A percentile compares a stretch with the other conserved stretches of the same genome.
Conservation (phyloP, 2,113 vertebrate species). For the Triplophysa tibetana region DNA sequence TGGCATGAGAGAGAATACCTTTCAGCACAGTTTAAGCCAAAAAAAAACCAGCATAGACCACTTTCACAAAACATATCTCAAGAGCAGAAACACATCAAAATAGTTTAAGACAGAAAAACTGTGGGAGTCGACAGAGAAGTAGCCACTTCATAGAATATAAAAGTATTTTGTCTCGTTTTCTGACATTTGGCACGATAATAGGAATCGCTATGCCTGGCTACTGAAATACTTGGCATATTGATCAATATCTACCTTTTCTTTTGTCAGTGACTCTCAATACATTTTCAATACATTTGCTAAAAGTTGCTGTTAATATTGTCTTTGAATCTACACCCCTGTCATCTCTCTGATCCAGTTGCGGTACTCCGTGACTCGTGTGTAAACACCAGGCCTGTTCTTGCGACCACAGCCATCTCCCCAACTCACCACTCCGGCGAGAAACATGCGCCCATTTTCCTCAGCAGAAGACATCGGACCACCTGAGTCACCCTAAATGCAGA, state of each 20-base stretch:
- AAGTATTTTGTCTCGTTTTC: neutral
- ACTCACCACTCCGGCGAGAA: conserved; percentile 90
- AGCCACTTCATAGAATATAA: neutral
- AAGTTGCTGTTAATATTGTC: too few species aligned
- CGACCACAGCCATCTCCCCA: conserved; percentile 94
- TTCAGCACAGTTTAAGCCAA: neutral
- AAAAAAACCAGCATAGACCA: neutral
- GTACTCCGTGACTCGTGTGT: conserved; percentile 79
- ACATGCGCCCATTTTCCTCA: conserved; percentile 68
- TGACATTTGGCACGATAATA: neutral
- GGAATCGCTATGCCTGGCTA: neutral
- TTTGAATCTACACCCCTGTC: conserved; percentile 34
- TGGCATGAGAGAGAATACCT: neutral
- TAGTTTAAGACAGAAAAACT: neutral
- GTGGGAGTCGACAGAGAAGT: neutral
- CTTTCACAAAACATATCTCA: neutral
- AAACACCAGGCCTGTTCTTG: conserved; percentile 88
- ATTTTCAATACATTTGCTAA: too few species aligned
- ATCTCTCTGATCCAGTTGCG: conserved; percentile 79
- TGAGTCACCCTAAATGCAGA: conserved; percentile 83
- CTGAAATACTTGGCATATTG: neutral
- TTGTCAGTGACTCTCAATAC: neutral
- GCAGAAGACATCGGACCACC: conserved; percentile 86
- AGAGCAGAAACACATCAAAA: neutral
- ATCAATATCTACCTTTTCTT: too few species aligned